Evolutionary conservation across 2,797 vertebrate species (phyloP).

Genomic region (Mastacembelus armatus): DNA sequence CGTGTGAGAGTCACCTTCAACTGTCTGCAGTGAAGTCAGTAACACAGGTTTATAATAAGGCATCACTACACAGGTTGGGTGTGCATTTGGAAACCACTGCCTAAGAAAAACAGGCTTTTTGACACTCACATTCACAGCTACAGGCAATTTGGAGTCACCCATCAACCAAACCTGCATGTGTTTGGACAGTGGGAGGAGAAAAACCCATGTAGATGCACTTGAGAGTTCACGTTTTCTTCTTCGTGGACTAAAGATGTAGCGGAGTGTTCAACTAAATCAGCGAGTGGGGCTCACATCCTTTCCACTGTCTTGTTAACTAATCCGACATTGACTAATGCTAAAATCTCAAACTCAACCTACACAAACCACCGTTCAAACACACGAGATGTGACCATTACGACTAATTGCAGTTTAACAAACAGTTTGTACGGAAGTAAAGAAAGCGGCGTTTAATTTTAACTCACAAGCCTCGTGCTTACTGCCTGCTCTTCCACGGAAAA

Average conservation of each 20-base stretch:
- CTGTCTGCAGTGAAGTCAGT: background rate
- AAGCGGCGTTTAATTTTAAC: conserved; percentile 15
- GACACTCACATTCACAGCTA: too few species aligned
- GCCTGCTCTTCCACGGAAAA: background rate
- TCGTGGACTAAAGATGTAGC: background rate
- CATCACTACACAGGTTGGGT: background rate
- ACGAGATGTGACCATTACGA: background rate
- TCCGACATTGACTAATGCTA: background rate
- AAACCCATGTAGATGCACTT: too few species aligned
- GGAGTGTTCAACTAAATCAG: too few species aligned
- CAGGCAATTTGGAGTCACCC: too few species aligned
- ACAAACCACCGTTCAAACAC: background rate
- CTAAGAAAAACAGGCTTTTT: background rate
- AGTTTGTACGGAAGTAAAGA: background rate
- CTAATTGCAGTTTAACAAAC: conserved; percentile 10
- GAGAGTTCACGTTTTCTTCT: too few species aligned
- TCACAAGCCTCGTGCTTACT: background rate
- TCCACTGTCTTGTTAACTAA: background rate
- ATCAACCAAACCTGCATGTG: too few species aligned
- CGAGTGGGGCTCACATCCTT: background rate
- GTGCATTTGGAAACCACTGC: background rate
- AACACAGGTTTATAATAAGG: too few species aligned
- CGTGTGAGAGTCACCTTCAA: too few species aligned
- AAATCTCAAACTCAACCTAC: background rate
- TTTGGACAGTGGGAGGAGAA: too few species aligned